Percentiles rank a stretch among this genome's conserved stretches.
phyloP scores from a whole-genome alignment of 2,888 invertebrate genomes.

The Matsumyia berberina region DNA sequence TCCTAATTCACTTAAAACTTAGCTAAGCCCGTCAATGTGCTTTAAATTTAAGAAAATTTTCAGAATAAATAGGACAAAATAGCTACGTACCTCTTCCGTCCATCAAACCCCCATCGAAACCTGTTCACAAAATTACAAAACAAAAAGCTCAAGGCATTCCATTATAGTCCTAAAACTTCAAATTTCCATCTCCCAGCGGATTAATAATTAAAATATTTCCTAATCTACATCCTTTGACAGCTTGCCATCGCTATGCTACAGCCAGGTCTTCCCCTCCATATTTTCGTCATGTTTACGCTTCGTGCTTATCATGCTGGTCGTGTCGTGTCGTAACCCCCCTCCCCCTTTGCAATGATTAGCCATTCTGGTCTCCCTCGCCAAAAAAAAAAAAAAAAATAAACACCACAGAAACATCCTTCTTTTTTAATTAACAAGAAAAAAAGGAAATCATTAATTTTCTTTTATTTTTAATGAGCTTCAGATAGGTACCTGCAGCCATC shows the following conservation, averaged over 20 bases:
- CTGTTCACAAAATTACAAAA: not conserved
- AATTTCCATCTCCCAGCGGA: constrained; percentile 30
- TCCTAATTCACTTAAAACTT: no score
- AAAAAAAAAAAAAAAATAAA: not conserved
- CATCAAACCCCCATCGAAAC: constrained; percentile 15
- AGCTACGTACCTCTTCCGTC: not conserved
- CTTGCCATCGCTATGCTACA: constrained; percentile 27
- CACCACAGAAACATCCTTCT: constrained; percentile 45
- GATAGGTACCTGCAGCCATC: constrained; percentile 57
- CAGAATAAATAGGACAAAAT: no score
- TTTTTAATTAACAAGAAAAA: constrained; percentile 60
- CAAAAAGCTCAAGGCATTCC: not conserved
- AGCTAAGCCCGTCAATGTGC: no score
- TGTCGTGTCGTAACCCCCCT: constrained; percentile 2
- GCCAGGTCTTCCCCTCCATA: constrained; percentile 29
- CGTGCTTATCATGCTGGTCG: not conserved
- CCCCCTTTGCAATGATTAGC: constrained; percentile 37
- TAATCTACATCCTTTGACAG: constrained; percentile 32
- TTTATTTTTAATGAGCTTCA: constrained; percentile 68
- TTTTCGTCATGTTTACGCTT: constrained; percentile 23
- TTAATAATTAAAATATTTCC: constrained; percentile 54
- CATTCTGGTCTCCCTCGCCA: constrained; percentile 15
- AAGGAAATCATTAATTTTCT: constrained; percentile 66
- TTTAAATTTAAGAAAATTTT: no score
- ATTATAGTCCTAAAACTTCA: constrained; percentile 22